phyloP scores from a whole-genome alignment of 2,797 vertebrate genomes.

The Thamnophis elegans region DNA sequence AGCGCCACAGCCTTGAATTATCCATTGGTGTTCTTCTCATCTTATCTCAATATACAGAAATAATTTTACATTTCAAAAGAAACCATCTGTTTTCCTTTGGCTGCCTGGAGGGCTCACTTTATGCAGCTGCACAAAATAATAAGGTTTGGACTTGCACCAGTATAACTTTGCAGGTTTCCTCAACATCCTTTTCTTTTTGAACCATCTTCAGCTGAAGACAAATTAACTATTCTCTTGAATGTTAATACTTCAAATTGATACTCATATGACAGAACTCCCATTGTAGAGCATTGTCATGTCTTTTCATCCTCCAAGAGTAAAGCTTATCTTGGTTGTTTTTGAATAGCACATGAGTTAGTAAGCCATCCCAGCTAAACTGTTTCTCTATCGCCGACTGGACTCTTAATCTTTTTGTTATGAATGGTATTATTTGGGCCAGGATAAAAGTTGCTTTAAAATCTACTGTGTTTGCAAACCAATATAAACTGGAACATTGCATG shows the following conservation, averaged over 20 bases:
- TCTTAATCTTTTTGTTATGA: neutral
- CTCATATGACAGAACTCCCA: neutral
- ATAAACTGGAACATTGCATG: neutral
- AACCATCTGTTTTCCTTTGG: slow-evolving; percentile 50
- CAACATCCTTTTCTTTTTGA: slow-evolving; percentile 22
- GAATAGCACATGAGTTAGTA: neutral
- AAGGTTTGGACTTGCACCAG: slow-evolving; percentile 38
- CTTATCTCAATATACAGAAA: slow-evolving; percentile 36
- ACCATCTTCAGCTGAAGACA: slow-evolving; percentile 31
- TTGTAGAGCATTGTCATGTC: slow-evolving; percentile 26
- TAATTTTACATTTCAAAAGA: slow-evolving; percentile 49
- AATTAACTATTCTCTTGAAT: slow-evolving; percentile 24
- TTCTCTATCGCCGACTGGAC: neutral
- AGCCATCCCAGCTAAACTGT: slow-evolving; percentile 7
- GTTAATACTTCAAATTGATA: slow-evolving; percentile 21
- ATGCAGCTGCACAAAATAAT: slow-evolving; percentile 38
- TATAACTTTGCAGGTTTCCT: slow-evolving; percentile 37
- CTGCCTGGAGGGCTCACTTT: slow-evolving; percentile 41
- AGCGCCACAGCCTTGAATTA: slow-evolving; percentile 20
- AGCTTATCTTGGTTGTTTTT: slow-evolving; percentile 8
- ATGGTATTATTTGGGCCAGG: neutral
- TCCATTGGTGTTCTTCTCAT: slow-evolving; percentile 19
- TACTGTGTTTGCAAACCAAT: neutral
- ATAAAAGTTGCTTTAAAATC: neutral
- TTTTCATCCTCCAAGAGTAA: slow-evolving; percentile 19